Base-by-base conservation (phyloP, 2,888 invertebrate species). In the Drosophila eohydei region DNA sequence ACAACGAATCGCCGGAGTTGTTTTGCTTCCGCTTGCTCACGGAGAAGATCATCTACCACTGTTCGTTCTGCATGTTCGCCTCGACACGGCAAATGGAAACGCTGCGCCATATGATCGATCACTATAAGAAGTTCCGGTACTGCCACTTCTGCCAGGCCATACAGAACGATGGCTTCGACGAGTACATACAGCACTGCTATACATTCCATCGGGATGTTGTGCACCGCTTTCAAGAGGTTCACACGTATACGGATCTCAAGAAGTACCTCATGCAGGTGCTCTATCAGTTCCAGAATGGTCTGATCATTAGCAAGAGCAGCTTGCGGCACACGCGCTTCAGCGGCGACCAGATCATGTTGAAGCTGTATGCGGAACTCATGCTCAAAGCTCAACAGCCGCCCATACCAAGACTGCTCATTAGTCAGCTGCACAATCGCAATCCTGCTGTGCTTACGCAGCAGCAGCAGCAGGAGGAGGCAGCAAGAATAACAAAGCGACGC, bases 21-120 rank as follows among this genome's bases (percentile, higher is more conserved):
- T 89, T 90, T 58, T 80, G 88, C 26, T 91, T 88, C 48, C 85
- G 84, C 5, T 74, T 80, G 40, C 30, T 91, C 3, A 71, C 44
- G 4, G 71, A 93, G 0, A 88, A 91, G 0, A 79, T 93, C 0
- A 93, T 94, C 0, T 91, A 93, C 11, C 93, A 93, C 65, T 95
- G 95, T 71, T 91, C 92, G 14, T 84, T 91, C 9, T 95, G 95
- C 68, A 74, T 90, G 9, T 90, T 80, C 3, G 88, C 94, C 0
- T 90, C 93, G 0, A 78, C 88, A 0, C 84, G 91, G 4, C 78
- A 93, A n/a, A 46, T 79, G 21, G 80, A 89, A 0, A 83, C 94
- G 30, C 69, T 92, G 34, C 89, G 88, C 0, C 95, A 94, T 64
- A 93, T 94, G 84, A 70, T 91, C 14, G 89, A 91, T 65, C 92